A percentile compares a stretch with the other conserved stretches of the same genome.
phyloP scores from a whole-genome alignment of 2,888 invertebrate species.

The Salticus scenicus region DNA sequence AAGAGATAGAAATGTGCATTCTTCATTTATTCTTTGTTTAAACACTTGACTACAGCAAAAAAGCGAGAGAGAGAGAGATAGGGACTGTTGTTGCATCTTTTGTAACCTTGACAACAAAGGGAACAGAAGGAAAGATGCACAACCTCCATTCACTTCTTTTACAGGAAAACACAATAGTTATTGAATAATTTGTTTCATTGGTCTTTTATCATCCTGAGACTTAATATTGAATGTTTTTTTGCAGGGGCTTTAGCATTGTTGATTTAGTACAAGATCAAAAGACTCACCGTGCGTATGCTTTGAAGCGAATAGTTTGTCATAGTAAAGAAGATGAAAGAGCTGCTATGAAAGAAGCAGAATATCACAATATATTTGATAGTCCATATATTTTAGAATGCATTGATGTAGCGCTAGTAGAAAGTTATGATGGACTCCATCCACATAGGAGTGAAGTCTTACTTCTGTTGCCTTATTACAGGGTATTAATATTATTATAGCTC shows the following conservation, averaged over 20 bases:
- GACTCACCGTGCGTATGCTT: constrained; percentile 82
- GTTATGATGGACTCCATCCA: constrained; percentile 75
- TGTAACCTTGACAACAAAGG: too few species aligned
- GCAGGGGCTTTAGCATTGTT: constrained; percentile 87
- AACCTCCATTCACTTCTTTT: too few species aligned
- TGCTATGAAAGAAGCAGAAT: constrained; percentile 84
- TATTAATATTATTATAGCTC: constrained; percentile 73
- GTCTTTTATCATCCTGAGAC: too few species aligned
- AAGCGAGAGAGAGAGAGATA: too few species aligned
- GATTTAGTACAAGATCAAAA: constrained; percentile 83
- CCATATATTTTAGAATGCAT: constrained; percentile 84
- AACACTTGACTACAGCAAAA: too few species aligned
- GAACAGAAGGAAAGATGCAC: too few species aligned
- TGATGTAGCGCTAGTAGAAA: constrained; percentile 81
- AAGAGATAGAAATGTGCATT: too few species aligned
- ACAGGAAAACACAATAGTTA: too few species aligned
- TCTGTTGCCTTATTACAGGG: constrained; percentile 84
- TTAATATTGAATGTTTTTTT: too few species aligned
- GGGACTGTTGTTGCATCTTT: too few species aligned
- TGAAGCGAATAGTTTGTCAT: constrained; percentile 88
- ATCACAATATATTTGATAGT: constrained; percentile 83
- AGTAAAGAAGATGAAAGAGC: constrained; percentile 83
- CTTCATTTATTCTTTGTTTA: too few species aligned
- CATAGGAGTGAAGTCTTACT: constrained; percentile 81
- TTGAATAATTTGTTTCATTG: too few species aligned